Evolutionary conservation across 2,113 vertebrate genomes (phyloP), one percentile per base, ranked within the genome.

Genomic region (Crotalus helleri): DNA sequence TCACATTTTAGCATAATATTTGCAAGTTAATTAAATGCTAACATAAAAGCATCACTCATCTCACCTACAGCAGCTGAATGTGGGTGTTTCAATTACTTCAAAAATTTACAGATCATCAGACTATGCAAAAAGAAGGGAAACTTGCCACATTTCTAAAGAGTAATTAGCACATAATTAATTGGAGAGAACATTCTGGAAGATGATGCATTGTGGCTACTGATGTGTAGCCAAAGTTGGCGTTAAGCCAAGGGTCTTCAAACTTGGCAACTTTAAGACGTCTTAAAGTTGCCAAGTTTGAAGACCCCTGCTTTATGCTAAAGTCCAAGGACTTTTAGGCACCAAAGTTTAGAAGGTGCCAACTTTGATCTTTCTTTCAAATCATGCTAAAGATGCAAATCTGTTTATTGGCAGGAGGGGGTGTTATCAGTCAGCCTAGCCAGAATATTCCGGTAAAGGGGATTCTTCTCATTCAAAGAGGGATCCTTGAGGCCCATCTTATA

Each of bases 11-110:
- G 55, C 88, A 91, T 95, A 96, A 94, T 46, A 96, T 94, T 94
- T 93, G 87, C 94, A 95, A 95, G 93, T 96, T 96, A 97, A 97
- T 95, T 95, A 95, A 92, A 93, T 89, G 64, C 90, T 94, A 96
- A 93, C 95, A 96, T 54, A 95, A 95, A 95, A 49, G 92, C 46
- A 96, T 95, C 94, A 88, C 1, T 96, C 29, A 2, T 92, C 96
- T 94, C 95, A 94, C 87, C 93, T 96, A 85, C 87, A 51, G 95
- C 87, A 92, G 90, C 92, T 94, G 85, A 57, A 93, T 94, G 86
- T 85, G 55, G 64, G 91, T 94, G 92, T 74, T 94, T 94, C 94
- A 95, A 97, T 96, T 96, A 95, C 90, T 95, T 94, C 95, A 54
- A 74, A 86, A 91, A 51, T 95, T 92, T 96, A 95, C 87, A 96